A percentile compares a stretch with the other conserved stretches of the same genome.
Evolutionary conservation across 1,140 invertebrate genomes (phyloP).

Genomic region (Ips nitidus): DNA sequence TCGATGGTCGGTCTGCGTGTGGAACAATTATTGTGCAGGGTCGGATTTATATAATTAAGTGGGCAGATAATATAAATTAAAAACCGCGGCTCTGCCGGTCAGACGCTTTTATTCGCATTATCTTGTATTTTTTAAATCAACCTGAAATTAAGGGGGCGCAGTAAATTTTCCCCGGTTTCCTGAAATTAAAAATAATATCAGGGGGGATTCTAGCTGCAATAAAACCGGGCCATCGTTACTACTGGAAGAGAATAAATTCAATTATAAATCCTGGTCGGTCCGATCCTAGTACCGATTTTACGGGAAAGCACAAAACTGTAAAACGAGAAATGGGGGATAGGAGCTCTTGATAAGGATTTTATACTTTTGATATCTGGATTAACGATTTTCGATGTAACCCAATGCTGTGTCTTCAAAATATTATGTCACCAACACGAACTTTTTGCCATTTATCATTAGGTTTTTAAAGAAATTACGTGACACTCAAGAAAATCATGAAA

Average conservation of each 20-base stretch:
- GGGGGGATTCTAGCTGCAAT: slow-evolving; percentile 16
- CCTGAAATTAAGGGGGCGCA: slow-evolving; percentile 31
- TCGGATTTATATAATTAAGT: slow-evolving; percentile 33
- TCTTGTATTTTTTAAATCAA: slow-evolving; percentile 34
- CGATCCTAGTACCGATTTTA: slow-evolving; percentile 11
- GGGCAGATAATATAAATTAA: slow-evolving; percentile 28
- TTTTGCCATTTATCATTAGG: no score
- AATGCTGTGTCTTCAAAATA: no score
- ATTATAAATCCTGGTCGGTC: slow-evolving; percentile 31
- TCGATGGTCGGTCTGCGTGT: slow-evolving; percentile 17
- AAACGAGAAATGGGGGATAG: slow-evolving; percentile 20
- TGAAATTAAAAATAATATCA: slow-evolving; percentile 36
- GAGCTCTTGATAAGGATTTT: slow-evolving; percentile 18
- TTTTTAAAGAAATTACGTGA: no score
- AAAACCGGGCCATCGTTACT: slow-evolving; percentile 24
- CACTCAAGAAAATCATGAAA: no score
- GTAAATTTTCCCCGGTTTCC: slow-evolving; percentile 28
- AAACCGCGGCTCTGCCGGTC: slow-evolving; percentile 8
- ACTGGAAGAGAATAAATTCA: slow-evolving; percentile 29
- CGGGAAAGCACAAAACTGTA: slow-evolving; percentile 19
- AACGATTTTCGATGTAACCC: neutral
- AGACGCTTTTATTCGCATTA: slow-evolving; percentile 31
- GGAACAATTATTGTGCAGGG: slow-evolving; percentile 20
- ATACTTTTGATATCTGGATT: slow-evolving; percentile 17
- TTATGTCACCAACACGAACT: no score